A percentile compares a stretch with the other conserved stretches of the same genome.
phyloP scores from a whole-genome alignment of 2,797 vertebrate genomes.

The Nyctalus aviator region DNA sequence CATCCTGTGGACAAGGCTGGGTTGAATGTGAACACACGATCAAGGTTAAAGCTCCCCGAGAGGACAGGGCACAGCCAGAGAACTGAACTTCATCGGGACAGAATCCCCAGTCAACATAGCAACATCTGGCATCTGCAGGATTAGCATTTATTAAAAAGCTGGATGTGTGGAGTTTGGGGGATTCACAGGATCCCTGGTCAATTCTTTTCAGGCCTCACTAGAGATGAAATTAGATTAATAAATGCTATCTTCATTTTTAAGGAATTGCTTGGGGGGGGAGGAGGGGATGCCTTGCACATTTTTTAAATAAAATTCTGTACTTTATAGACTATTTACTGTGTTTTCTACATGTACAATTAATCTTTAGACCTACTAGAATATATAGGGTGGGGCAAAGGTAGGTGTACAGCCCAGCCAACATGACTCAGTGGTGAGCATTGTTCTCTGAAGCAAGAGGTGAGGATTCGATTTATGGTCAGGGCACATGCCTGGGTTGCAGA shows the following conservation, averaged over 20 bases:
- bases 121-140: constrained; percentile 22
- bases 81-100: background rate
- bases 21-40: background rate
- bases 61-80: accelerated
- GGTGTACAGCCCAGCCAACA: accelerated
- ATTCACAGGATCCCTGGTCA: background rate
- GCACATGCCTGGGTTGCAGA: background rate
- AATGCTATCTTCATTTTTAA: constrained; percentile 39
- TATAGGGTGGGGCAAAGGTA: background rate
- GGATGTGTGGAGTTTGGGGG: background rate
- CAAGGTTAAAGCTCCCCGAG: background rate
- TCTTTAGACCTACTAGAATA: background rate
- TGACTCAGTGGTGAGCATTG: background rate
- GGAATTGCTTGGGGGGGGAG: background rate
- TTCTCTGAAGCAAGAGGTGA: background rate
- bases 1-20: background rate
- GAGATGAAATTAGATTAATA: constrained; percentile 32
- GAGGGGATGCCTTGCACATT: background rate
- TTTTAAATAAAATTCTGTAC: background rate
- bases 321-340: background rate
- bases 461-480: background rate
- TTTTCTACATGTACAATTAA: background rate
- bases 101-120: background rate
- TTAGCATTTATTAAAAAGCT: background rate
- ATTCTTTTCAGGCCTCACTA: background rate